These are phyloP conservation scores for Syrmaticus mikado DNA, from an alignment of 2,113 vertebrate genomes.

Conservation along the genomic window DNA sequence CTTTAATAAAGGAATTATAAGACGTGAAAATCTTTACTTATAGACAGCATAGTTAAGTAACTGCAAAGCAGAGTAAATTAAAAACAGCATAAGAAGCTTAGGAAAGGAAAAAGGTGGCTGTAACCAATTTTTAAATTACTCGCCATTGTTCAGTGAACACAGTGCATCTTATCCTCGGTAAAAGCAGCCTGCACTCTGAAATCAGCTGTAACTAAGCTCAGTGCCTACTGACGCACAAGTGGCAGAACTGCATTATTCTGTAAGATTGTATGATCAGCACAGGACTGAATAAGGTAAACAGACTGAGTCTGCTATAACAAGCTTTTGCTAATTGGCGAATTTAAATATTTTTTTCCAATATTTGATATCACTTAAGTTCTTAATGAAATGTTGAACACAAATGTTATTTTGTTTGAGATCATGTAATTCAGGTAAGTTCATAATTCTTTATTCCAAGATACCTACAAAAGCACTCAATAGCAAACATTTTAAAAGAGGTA, in stretches of 20 bases:
- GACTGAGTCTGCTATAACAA: background rate
- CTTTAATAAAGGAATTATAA: constrained; percentile 8
- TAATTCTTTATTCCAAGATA: background rate
- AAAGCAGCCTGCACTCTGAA: background rate
- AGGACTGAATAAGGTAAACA: background rate
- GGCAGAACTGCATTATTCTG: rapidly evolving
- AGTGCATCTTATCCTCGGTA: background rate
- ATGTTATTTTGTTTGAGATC: background rate
- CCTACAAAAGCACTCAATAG: background rate
- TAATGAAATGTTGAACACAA: background rate
- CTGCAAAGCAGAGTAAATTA: background rate
- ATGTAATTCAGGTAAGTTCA: background rate
- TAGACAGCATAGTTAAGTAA: background rate
- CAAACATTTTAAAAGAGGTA: background rate
- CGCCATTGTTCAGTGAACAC: background rate
- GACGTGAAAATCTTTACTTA: background rate
- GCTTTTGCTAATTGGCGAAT: background rate
- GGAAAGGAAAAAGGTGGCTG: background rate
- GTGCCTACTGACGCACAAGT: background rate
- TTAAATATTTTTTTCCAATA: background rate
- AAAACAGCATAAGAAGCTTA: background rate
- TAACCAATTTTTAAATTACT: constrained; percentile 6
- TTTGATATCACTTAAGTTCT: background rate
- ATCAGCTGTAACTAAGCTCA: background rate
- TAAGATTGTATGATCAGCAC: background rate